These are phyloP conservation scores for Scaptomyza parva DNA, from an alignment of 2,888 invertebrate species.

Conservation along the genomic window DNA sequence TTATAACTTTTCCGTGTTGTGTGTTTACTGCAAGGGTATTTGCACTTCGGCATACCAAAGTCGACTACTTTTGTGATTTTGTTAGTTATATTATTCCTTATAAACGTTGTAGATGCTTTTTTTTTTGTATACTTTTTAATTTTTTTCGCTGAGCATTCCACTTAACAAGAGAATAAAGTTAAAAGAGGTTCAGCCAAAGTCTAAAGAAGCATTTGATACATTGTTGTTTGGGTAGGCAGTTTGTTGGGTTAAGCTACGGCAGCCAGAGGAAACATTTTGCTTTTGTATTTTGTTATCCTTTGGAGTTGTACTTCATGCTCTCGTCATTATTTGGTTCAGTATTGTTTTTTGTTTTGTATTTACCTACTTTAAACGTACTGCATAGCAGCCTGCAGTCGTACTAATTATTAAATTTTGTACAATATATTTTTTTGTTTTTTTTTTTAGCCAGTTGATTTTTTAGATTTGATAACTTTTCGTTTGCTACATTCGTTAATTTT, in stretches of 20 bases:
- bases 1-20: not conserved
- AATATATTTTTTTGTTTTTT: slow-evolving; percentile 54
- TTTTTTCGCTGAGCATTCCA: slow-evolving; percentile 22
- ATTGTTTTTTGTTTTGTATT: slow-evolving; percentile 36
- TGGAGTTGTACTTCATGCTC: slow-evolving; percentile 64
- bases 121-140: not conserved
- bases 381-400: slow-evolving; percentile 39
- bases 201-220: slow-evolving; percentile 60
- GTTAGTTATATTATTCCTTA: slow-evolving; percentile 4
- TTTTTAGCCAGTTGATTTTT: slow-evolving; percentile 49
- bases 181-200: slow-evolving; percentile 75
- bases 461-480: slow-evolving; percentile 45
- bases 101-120: not conserved
- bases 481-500: slow-evolving; percentile 58
- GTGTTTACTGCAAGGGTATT: slow-evolving; percentile 30
- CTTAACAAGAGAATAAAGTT: slow-evolving; percentile 19
- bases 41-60: slow-evolving; percentile 27
- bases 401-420: slow-evolving; percentile 64
- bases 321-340: slow-evolving; percentile 36
- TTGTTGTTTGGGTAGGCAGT: slow-evolving; percentile 16
- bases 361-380: slow-evolving; percentile 72
- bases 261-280: slow-evolving; percentile 40
- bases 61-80: not conserved
- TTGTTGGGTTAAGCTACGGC: slow-evolving; percentile 39
- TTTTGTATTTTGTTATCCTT: slow-evolving; percentile 37